Evolutionary conservation across 2,797 vertebrate species (phyloP), one percentile per base, ranked within the genome.

Genomic region (Staurois parvus): DNA sequence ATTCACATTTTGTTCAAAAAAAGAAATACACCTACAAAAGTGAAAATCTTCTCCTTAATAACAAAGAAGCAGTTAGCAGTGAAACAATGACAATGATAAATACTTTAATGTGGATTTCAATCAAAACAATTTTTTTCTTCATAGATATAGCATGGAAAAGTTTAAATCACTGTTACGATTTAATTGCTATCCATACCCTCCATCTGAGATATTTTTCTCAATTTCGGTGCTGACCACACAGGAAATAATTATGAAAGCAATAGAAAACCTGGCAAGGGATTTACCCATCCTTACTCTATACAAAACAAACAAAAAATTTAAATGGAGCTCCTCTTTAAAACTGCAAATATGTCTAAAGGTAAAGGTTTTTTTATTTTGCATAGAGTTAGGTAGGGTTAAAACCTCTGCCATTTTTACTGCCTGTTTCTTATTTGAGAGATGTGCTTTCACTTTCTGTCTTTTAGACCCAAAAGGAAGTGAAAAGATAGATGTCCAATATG

Each of bases 31-130:
- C 87, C 76, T 85, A 88, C 85, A 85, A 89, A 84, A 90, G 88
- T 84, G 85, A 87, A 80, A 88, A 85, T 87, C 86, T 89, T 88
- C 90, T 85, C 84, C 86, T 87, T 88, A 82, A 72, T 87, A 34
- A 4, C 74, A 85, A 88, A 24, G 0, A 74, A 32, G 26, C 37
- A 75, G 2, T 68, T 59, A 67, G 68, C 30, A 62, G 28, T 21
- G 13, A 67, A 45, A 45, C n/a, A 68, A 52, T 4, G 64, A 4
- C 34, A 34, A 37, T 67, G 24, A 77, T 64, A 78, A 80, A 67
- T 78, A 30, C 24, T 64, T 72, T 66, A 40, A 40, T 64, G 21
- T 45, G 45, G 24, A 56, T 80, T 56, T 81, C 0, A 9, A 29
- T n/a, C 32, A 21, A 59, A n/a, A 24, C 8, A 24, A 0, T 7